Percentiles rank a stretch among this genome's conserved stretches.
phyloP scores from a whole-genome alignment of 2,888 invertebrate genomes.

The Anaspis maculata region DNA sequence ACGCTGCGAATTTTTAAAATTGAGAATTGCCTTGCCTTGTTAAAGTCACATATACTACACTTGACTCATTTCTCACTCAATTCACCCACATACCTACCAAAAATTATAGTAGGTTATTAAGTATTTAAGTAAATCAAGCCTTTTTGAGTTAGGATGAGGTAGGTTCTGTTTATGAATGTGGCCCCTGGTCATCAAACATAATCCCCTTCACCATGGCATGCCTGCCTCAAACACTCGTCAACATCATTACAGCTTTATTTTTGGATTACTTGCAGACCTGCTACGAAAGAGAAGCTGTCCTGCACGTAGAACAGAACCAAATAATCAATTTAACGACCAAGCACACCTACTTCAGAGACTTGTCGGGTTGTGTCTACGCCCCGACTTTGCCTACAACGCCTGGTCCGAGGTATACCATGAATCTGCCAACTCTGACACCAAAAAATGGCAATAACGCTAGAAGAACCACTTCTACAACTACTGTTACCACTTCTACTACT shows the following conservation, averaged over 20 bases:
- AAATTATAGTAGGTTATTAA: too few species aligned
- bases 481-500: constrained; percentile 1
- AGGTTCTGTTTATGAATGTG: too few species aligned
- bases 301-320: constrained; percentile 67
- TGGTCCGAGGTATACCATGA: constrained; percentile 22
- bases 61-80: too few species aligned
- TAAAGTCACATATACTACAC: too few species aligned
- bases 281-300: constrained; percentile 60
- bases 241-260: not conserved
- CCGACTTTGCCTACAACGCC: constrained; percentile 16
- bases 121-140: too few species aligned
- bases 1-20: too few species aligned
- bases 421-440: constrained; percentile 18
- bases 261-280: constrained; percentile 54
- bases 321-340: constrained; percentile 64
- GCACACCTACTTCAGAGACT: constrained; percentile 47
- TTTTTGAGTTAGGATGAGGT: too few species aligned
- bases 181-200: too few species aligned
- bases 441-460: constrained; percentile 14
- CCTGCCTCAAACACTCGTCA: not conserved
- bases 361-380: constrained; percentile 47
- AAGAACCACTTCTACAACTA: constrained; percentile 7
- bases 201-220: too few species aligned
- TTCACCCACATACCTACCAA: too few species aligned
- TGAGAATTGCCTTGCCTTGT: too few species aligned